phyloP scores from a whole-genome alignment of 2,888 invertebrate species.

The Tricholauxania praeusta region DNA sequence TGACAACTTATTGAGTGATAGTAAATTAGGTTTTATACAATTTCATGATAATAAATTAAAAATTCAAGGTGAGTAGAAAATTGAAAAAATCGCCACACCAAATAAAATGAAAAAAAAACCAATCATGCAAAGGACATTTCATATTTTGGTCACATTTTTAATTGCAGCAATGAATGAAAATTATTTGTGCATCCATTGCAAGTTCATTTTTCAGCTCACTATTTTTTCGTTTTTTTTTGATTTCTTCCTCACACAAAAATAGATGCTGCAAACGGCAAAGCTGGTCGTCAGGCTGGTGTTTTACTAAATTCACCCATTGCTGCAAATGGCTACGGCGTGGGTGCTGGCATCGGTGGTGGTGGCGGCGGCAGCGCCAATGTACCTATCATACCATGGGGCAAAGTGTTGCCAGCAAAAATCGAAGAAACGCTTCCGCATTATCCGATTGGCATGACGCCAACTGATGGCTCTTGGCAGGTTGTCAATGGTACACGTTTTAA shows the following conservation, averaged over 20 bases:
- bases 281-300: slow-evolving; percentile 56
- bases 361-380: slow-evolving; percentile 51
- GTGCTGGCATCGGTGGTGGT: slow-evolving; percentile 45
- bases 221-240: neutral
- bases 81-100: slow-evolving; percentile 45
- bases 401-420: slow-evolving; percentile 65
- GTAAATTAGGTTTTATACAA: slow-evolving; percentile 67
- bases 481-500: slow-evolving; percentile 75
- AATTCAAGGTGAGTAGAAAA: slow-evolving; percentile 64
- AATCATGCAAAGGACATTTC: slow-evolving; percentile 24
- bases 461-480: slow-evolving; percentile 82
- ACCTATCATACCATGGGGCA: slow-evolving; percentile 66
- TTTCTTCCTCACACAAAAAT: slow-evolving; percentile 35
- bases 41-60: slow-evolving; percentile 68
- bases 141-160: slow-evolving; percentile 45
- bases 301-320: slow-evolving; percentile 52
- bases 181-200: too few relatives aligned
- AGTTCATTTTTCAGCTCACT: neutral
- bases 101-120: neutral
- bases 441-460: slow-evolving; percentile 76
- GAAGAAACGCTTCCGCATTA: slow-evolving; percentile 72
- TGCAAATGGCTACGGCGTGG: slow-evolving; percentile 42
- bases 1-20: slow-evolving; percentile 65
- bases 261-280: slow-evolving; percentile 56
- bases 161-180: neutral